phyloP scores from a whole-genome alignment of 2,113 vertebrate genomes.

The Bujurquina vittata region DNA sequence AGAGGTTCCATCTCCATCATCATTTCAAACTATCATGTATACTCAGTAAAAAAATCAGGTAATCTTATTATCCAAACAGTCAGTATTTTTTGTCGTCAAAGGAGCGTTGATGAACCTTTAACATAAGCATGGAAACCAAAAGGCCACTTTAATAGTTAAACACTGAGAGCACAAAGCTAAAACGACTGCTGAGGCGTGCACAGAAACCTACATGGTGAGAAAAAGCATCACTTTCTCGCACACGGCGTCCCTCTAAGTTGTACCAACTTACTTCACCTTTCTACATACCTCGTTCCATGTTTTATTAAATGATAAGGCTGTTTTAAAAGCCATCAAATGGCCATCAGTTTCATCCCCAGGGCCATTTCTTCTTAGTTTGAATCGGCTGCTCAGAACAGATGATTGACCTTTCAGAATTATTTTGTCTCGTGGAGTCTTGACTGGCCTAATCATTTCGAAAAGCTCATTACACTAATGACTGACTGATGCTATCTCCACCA shows the following conservation, averaged over 20 bases:
- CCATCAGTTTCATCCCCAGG: not conserved
- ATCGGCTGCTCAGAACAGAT: not conserved
- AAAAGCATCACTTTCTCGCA: not conserved
- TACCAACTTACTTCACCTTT: not conserved
- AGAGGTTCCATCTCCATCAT: not conserved
- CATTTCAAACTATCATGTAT: not conserved
- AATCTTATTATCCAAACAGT: not conserved
- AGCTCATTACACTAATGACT: not conserved
- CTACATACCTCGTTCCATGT: not conserved
- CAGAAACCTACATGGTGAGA: constrained; percentile 21
- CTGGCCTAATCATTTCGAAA: not conserved
- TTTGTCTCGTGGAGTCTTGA: not conserved
- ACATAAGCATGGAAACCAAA: not conserved
- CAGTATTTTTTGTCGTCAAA: not conserved
- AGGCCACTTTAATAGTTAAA: not conserved
- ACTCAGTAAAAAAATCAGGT: not conserved
- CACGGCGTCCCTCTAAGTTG: not conserved
- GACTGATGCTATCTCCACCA: not conserved
- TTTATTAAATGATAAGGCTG: not conserved
- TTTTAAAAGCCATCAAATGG: not conserved
- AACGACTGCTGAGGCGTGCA: constrained; percentile 23
- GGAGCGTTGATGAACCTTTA: not conserved
- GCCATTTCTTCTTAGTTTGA: not conserved
- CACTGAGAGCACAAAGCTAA: not conserved
- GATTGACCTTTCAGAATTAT: not conserved